Base-by-base conservation (phyloP, 2,113 vertebrate species). In the Neomonachus schauinslandi region DNA sequence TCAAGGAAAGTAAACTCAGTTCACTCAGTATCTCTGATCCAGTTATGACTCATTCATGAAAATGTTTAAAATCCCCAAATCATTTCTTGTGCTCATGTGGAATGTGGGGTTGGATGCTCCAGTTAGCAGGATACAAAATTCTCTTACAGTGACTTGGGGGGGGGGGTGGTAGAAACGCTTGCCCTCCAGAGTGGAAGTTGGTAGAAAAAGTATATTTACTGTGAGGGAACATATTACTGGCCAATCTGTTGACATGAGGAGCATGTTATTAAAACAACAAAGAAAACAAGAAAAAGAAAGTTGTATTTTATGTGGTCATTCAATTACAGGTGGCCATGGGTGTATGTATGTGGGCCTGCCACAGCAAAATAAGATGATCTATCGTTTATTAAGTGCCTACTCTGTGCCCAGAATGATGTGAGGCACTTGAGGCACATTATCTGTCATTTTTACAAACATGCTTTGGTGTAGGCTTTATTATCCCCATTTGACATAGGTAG, bases 51-150 rank as follows among this genome's bases (percentile, higher is more conserved):
- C 51, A 57, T 39, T 81, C n/a, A 46, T 57, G 10, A 36, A 94
- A 72, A 6, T 53, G 14, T 39, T 97, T 92, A 71, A 95, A 95
- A 92, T 92, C 2, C 11, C 77, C 1, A 87, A 89, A 87, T 72
- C 31, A 46, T 77, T 79, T 80, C 65, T 79, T 9, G 18, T 49
- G 3, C 2, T 15, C 5, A 5, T 61, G 31, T 42, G 2, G 12
- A 57, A 67, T 71, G 21, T 67, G 21, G 94, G 81, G 19, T 28
- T 42, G 4, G 57, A 77, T 59, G 26, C 5, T 46, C 28, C 19
- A 1, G 77, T 69, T 42, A 63, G 4, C 67, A 28, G 79, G 8
- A 53, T 59, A 21, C 6, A 86, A 67, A 83, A 28, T 61, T 80
- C 42, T 76, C 36, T 21, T 55, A 51, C 1, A 14, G 16, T 51